These are phyloP conservation scores for Orthonevra nobilis DNA, from an alignment of 2,888 invertebrate species.

Conservation along the genomic window DNA sequence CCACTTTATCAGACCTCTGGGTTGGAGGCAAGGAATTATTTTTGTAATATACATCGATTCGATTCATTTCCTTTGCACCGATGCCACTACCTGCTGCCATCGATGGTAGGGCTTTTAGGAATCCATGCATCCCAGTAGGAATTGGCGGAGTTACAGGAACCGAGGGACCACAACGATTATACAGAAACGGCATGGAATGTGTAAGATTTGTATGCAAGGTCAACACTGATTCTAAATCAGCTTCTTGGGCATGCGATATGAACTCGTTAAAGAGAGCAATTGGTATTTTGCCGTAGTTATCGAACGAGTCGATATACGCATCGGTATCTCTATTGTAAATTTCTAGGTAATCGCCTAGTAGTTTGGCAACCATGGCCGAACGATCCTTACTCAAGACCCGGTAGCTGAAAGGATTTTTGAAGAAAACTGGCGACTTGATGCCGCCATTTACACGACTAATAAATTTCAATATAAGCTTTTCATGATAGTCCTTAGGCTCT, in stretches of 20 bases:
- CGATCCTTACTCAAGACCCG: constrained; percentile 90
- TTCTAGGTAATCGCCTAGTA: constrained; percentile 90
- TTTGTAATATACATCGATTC: constrained; percentile 54
- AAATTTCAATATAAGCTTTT: constrained; percentile 87
- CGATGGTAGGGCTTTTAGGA: constrained; percentile 78
- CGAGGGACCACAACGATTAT: constrained; percentile 77
- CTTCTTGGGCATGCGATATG: constrained; percentile 81
- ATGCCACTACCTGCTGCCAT: constrained; percentile 73
- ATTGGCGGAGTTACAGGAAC: constrained; percentile 79
- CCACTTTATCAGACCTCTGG: constrained; percentile 10
- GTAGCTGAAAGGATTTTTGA: constrained; percentile 82
- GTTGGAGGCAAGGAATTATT: constrained; percentile 19
- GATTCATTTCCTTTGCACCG: constrained; percentile 49
- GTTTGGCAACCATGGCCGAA: constrained; percentile 91
- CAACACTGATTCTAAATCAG: constrained; percentile 78
- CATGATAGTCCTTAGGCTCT: constrained; percentile 78
- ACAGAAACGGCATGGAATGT: constrained; percentile 78
- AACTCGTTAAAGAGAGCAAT: constrained; percentile 83
- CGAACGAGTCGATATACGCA: constrained; percentile 86
- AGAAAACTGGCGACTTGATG: constrained; percentile 85
- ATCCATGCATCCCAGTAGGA: constrained; percentile 79
- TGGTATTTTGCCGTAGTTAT: constrained; percentile 82
- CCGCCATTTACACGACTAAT: constrained; percentile 86
- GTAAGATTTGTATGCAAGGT: constrained; percentile 79
- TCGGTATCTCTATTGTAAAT: constrained; percentile 92